Evolutionary conservation across 2,113 vertebrate species (phyloP).

Genomic region (Gallinago undulata): DNA sequence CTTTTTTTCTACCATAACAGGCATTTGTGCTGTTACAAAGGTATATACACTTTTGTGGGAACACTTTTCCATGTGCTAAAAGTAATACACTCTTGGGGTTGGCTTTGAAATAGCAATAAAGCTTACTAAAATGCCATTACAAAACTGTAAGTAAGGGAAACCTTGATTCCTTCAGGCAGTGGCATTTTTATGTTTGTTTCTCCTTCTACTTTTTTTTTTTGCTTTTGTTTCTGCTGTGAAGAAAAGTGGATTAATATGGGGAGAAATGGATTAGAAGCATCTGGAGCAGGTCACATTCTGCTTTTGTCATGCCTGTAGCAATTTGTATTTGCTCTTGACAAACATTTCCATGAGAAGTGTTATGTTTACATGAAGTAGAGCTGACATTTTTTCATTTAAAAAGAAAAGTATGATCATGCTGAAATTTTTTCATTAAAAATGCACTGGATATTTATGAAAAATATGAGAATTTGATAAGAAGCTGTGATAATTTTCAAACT

Average conservation of each 20-base stretch:
- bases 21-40: background rate
- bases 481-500: background rate
- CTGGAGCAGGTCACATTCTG: background rate
- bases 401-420: background rate
- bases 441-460: background rate
- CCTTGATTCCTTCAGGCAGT: background rate
- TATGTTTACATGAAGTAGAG: background rate
- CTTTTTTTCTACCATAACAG: background rate
- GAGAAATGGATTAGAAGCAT: background rate
- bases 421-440: background rate
- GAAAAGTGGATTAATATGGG: background rate
- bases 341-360: background rate
- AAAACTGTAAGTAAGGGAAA: background rate
- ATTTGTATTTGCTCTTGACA: background rate
- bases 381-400: background rate
- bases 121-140: background rate
- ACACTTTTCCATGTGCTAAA: accelerated
- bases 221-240: background rate
- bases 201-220: background rate
- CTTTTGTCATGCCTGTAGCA: background rate
- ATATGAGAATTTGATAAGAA: background rate
- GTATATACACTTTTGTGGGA: background rate
- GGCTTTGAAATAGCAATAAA: background rate
- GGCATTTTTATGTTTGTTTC: background rate
- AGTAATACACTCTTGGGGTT: background rate